Conservation (phyloP, 2,888 invertebrate genomes). For the Spisula subtruncata region DNA sequence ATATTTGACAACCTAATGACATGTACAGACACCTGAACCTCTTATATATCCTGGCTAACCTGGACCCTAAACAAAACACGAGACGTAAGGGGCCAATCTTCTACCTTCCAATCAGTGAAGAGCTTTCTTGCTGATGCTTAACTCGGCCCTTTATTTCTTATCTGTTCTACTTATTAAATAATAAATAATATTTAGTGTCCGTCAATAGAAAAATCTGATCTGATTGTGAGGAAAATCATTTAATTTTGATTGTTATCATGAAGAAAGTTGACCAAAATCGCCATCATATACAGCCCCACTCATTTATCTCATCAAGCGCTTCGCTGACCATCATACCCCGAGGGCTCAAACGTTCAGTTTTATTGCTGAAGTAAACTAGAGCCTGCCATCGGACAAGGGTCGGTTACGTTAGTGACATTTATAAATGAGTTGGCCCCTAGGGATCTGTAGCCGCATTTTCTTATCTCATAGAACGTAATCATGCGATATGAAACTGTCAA, state of each 20-base stretch:
- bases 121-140: constrained; percentile 23
- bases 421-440: constrained; percentile 66
- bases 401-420: constrained; percentile 65
- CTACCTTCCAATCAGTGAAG: constrained; percentile 36
- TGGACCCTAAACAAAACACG: background rate
- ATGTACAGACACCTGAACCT: constrained; percentile 55
- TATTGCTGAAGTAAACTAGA: constrained; percentile 51
- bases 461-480: constrained; percentile 69
- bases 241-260: constrained; percentile 57
- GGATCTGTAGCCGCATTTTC: constrained; percentile 53
- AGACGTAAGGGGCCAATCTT: background rate
- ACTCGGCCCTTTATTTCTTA: constrained; percentile 20
- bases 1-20: constrained; percentile 67
- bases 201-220: constrained; percentile 49
- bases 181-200: constrained; percentile 62
- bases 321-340: constrained; percentile 37
- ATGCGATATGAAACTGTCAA: constrained; percentile 71
- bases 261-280: constrained; percentile 39
- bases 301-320: constrained; percentile 46
- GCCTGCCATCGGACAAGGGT: constrained; percentile 53
- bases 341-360: constrained; percentile 52
- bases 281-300: constrained; percentile 27
- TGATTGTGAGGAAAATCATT: constrained; percentile 60
- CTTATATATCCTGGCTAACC: constrained; percentile 43
- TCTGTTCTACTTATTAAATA: constrained; percentile 39